Evolutionary conservation across 2,113 vertebrate genomes (phyloP).

Genomic region (Coracopsis vasa): DNA sequence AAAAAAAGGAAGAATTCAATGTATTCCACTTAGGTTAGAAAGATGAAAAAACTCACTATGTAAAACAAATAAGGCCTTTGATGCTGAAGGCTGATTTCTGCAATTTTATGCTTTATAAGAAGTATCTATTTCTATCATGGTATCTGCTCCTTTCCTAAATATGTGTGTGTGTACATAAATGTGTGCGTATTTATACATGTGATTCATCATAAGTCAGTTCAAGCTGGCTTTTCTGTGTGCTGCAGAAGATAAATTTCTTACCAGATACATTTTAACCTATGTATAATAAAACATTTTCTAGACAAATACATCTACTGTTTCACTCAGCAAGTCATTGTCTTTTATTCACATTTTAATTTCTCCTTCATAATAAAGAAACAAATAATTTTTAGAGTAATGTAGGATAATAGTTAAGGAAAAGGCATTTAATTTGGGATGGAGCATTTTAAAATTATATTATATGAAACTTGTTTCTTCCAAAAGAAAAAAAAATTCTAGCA

Average conservation of each 20-base stretch:
- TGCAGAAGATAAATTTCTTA: background rate
- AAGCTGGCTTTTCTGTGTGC: background rate
- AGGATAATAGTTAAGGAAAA: background rate
- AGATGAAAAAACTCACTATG: background rate
- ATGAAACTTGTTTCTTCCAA: background rate
- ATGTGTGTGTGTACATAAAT: background rate
- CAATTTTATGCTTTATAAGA: background rate
- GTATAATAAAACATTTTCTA: background rate
- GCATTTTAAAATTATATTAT: background rate
- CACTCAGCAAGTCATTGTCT: background rate
- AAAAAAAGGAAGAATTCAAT: background rate
- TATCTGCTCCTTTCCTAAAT: background rate
- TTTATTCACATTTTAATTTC: background rate
- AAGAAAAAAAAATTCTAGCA: background rate
- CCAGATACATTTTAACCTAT: background rate
- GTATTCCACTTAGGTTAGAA: background rate
- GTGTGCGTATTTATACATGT: background rate
- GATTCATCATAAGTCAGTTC: background rate
- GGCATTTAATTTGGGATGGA: background rate
- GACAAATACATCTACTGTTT: background rate
- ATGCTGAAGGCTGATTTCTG: background rate
- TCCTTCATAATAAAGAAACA: background rate
- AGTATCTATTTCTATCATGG: background rate
- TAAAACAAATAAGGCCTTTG: background rate
- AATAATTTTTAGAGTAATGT: background rate